phyloP scores from a whole-genome alignment of 2,797 vertebrate genomes.

The Masticophis lateralis region DNA sequence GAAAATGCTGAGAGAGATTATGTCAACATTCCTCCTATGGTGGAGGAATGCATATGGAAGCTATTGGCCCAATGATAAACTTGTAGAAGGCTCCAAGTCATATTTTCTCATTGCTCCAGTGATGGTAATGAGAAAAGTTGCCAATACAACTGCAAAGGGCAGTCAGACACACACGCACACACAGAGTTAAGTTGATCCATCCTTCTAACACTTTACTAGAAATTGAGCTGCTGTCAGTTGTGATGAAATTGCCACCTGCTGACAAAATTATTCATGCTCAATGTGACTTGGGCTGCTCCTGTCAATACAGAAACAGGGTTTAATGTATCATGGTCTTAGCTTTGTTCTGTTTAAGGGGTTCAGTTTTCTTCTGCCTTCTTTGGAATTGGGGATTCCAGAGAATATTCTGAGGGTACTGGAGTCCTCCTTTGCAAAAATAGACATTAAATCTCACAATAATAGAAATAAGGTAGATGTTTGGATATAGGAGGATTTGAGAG shows the following conservation, averaged over 20 bases:
- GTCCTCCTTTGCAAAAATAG: no score
- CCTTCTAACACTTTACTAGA: neutral
- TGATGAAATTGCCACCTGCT: neutral
- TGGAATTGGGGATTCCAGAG: neutral
- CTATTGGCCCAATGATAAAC: neutral
- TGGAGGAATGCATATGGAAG: neutral
- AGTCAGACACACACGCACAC: neutral
- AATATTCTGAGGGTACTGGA: neutral
- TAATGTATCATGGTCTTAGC: neutral
- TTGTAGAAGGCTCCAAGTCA: neutral
- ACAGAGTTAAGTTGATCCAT: neutral
- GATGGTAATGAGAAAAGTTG: neutral
- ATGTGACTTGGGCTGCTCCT: neutral
- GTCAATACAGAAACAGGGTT: neutral
- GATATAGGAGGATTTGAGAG: neutral
- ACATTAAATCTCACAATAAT: neutral
- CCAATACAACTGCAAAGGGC: neutral
- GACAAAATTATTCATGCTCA: slow-evolving; percentile 1
- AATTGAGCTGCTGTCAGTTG: slow-evolving; percentile 9
- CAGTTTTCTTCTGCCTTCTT: neutral
- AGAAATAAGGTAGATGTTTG: neutral
- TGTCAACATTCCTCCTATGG: neutral
- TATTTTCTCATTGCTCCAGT: neutral
- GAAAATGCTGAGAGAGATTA: neutral
- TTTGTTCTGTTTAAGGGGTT: neutral